Conservation (phyloP, 2,113 vertebrate species). For the sheep (Ovis aries) region DNA sequence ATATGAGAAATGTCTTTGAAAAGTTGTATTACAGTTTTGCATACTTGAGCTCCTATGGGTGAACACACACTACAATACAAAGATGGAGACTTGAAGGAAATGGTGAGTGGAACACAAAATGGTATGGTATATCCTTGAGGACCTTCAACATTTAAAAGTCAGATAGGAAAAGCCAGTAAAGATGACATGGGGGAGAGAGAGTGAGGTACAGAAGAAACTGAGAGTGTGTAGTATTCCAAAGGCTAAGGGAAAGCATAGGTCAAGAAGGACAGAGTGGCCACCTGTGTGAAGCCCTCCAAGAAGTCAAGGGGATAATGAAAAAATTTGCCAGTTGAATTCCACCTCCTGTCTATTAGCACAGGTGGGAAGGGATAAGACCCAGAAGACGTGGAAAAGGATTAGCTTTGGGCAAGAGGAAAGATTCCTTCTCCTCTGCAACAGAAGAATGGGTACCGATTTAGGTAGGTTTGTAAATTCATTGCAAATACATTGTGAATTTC, state of each 20-base stretch:
- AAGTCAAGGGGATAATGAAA: neutral
- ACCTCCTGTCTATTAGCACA: neutral
- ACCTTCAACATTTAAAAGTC: neutral
- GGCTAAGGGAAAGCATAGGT: neutral
- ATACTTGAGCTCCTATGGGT: neutral
- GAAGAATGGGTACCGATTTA: neutral
- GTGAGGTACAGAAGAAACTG: neutral
- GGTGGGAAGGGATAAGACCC: neutral
- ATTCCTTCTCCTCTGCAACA: neutral
- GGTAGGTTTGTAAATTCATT: neutral
- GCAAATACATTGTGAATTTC: neutral
- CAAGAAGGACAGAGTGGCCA: neutral
- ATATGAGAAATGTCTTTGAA: neutral
- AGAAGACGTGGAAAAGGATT: neutral
- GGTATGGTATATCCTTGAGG: neutral
- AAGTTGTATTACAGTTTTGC: neutral
- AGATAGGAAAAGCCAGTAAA: neutral
- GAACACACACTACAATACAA: neutral
- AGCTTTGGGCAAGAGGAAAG: neutral
- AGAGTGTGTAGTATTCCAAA: neutral
- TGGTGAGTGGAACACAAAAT: neutral
- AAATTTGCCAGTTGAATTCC: neutral
- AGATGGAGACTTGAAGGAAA: neutral
- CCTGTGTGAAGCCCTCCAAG: neutral
- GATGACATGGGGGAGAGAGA: neutral